A percentile compares a stretch with the other conserved stretches of the same genome.
These are phyloP conservation scores for Bellardia pandia DNA, from an alignment of 2,888 invertebrate genomes.

Conservation along the genomic window DNA sequence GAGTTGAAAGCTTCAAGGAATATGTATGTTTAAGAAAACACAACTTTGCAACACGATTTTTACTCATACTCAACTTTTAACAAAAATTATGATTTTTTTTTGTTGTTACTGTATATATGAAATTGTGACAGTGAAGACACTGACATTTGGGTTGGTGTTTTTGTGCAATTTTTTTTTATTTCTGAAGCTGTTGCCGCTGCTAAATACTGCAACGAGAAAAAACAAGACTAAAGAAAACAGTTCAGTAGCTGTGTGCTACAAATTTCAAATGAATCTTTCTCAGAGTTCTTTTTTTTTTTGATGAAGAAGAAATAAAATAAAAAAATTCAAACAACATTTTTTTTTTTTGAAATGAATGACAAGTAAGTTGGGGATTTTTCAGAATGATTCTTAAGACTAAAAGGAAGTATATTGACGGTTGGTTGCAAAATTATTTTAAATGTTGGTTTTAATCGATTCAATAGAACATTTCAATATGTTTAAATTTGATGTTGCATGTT, in stretches of 20 bases:
- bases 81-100: conserved; percentile 66
- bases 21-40: conserved; percentile 1
- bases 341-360: conserved; percentile 53
- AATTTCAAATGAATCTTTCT: conserved; percentile 11
- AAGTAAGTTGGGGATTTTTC: conserved; percentile 57
- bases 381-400: conserved; percentile 41
- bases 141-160: conserved; percentile 44
- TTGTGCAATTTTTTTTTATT: not conserved
- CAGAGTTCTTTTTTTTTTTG: not conserved
- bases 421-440: conserved; percentile 63
- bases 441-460: conserved; percentile 69
- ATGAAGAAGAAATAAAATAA: not conserved
- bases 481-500: conserved; percentile 69
- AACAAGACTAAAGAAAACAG: not conserved
- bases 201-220: conserved; percentile 21
- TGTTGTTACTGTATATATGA: not conserved
- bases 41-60: conserved; percentile 39
- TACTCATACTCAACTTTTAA: conserved; percentile 44
- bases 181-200: conserved; percentile 2
- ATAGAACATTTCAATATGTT: conserved; percentile 70
- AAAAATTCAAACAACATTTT: conserved; percentile 12
- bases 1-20: conserved; percentile 61
- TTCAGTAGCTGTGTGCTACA: conserved; percentile 50
- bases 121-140: conserved; percentile 56
- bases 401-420: conserved; percentile 45